Evolutionary conservation across 2,113 vertebrate genomes (phyloP).

Genomic region (Ciconia stormi): DNA sequence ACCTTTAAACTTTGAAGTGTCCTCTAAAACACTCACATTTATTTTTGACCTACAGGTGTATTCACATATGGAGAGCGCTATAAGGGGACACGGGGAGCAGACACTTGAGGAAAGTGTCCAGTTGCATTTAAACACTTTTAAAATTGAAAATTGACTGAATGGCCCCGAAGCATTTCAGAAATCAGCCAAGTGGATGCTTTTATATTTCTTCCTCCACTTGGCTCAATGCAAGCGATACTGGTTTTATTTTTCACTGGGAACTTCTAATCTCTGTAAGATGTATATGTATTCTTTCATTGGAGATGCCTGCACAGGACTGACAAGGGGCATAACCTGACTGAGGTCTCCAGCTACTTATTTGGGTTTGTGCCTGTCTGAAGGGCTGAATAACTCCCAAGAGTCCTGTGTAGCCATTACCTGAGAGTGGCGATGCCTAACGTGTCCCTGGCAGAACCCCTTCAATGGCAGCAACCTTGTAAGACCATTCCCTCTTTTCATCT

Average conservation of each 20-base stretch:
- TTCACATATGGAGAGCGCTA: background rate
- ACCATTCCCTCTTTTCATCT: background rate
- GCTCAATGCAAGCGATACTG: background rate
- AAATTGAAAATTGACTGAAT: background rate
- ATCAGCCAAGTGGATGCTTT: background rate
- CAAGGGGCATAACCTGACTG: background rate
- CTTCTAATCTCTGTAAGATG: background rate
- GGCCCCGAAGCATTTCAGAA: background rate
- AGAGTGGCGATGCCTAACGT: background rate
- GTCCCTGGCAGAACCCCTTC: background rate
- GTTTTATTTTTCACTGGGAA: background rate
- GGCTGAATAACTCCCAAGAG: background rate
- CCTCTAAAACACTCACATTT: background rate
- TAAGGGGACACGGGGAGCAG: background rate
- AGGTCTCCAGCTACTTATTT: background rate
- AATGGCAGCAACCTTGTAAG: background rate
- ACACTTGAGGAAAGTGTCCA: background rate
- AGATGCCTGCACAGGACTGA: background rate
- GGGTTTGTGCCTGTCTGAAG: background rate
- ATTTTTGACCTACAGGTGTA: background rate
- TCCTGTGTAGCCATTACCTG: background rate
- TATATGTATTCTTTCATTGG: background rate
- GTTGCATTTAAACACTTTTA: background rate
- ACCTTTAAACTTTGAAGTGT: background rate
- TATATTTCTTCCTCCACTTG: background rate